phyloP scores from a whole-genome alignment of 2,888 invertebrate genomes.

The Smittia aterrima region DNA sequence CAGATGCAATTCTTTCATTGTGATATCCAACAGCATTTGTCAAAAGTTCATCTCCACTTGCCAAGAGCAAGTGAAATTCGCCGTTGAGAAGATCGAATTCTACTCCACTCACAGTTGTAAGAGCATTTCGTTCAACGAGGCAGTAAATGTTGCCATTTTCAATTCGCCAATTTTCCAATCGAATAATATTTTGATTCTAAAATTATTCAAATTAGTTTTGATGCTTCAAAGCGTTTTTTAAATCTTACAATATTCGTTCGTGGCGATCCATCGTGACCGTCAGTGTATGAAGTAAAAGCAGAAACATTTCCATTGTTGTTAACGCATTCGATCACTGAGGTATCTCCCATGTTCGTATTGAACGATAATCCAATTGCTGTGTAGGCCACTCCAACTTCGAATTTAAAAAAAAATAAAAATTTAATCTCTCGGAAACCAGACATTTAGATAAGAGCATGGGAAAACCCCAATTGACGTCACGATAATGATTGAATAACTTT shows the following conservation, averaged over 20 bases:
- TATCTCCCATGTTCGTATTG: neutral
- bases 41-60: conserved; percentile 51
- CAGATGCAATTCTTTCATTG: neutral
- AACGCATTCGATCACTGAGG: neutral
- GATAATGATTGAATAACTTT: conserved; percentile 27
- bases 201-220: conserved; percentile 43
- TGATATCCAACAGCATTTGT: neutral
- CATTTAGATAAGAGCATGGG: too few relatives aligned
- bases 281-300: neutral
- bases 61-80: conserved; percentile 70
- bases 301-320: neutral
- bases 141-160: conserved; percentile 74
- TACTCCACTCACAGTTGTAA: conserved; percentile 62
- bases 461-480: too few relatives aligned
- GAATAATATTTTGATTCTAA: conserved; percentile 65
- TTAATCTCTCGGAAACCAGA: too few relatives aligned
- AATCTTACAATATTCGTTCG: too few relatives aligned
- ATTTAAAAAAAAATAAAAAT: too few relatives aligned
- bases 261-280: neutral
- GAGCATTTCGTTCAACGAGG: conserved; percentile 66
- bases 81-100: conserved; percentile 68
- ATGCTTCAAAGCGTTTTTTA: neutral
- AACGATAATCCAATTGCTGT: neutral
- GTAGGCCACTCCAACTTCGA: neutral
- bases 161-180: conserved; percentile 62